Evolutionary conservation across 2,797 vertebrate genomes (phyloP).

Genomic region (Pangasius djambal): DNA sequence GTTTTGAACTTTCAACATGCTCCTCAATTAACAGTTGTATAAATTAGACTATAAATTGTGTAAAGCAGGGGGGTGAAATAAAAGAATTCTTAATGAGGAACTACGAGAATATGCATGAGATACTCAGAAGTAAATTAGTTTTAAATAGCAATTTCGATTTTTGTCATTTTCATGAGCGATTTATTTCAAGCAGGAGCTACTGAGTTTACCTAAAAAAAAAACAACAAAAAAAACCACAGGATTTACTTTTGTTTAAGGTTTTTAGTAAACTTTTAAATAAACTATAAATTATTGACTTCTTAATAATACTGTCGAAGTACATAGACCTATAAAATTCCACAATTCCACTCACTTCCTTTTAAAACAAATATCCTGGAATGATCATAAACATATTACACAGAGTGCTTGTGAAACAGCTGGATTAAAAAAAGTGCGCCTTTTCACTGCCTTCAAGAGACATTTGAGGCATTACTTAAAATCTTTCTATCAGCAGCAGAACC

Average conservation of each 20-base stretch:
- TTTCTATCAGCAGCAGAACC: background rate
- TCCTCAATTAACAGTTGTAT: conserved; percentile 58
- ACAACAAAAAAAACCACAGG: background rate
- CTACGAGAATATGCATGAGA: conserved; percentile 36
- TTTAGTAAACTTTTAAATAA: background rate
- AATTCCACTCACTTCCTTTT: background rate
- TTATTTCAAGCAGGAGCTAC: conserved; percentile 29
- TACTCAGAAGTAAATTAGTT: conserved; percentile 19
- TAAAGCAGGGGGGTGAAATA: conserved; percentile 54
- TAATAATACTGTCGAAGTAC: background rate
- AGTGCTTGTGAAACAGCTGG: background rate
- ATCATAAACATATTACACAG: background rate
- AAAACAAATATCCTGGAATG: background rate
- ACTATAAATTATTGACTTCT: background rate
- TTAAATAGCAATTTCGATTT: conserved; percentile 36
- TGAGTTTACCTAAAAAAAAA: conserved; percentile 3
- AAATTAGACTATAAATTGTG: conserved; percentile 47
- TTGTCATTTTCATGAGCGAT: conserved; percentile 32
- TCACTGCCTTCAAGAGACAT: background rate
- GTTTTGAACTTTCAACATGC: conserved; percentile 51
- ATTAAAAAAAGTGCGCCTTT: background rate
- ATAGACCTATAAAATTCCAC: background rate
- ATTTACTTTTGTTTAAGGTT: background rate
- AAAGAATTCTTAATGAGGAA: conserved; percentile 53
- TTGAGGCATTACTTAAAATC: background rate